Base-by-base conservation (phyloP, 2,797 vertebrate species). In the Spinibarbus caldwelli region DNA sequence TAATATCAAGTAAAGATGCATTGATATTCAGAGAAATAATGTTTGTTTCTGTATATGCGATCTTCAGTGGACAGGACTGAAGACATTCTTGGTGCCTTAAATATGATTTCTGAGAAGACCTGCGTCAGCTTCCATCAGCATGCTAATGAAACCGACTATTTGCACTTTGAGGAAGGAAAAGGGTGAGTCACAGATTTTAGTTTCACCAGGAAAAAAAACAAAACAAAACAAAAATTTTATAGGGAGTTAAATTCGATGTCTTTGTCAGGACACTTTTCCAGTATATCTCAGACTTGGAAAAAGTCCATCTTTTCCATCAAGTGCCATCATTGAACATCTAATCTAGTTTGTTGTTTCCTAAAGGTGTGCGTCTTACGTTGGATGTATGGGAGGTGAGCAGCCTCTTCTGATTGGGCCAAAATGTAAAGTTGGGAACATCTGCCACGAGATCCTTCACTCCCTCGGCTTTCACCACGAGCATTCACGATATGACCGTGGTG, bases 401-500 rank as follows among this genome's bases (percentile, higher is more conserved):
- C 0, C 2, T 0, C 0, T 95, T 43, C 88, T 75, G 5, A 0
- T 94, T 0, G 90, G 84, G 5, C 23, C 82, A 0, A 0, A 0
- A 1, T 95, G 94, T 77, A 1, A 0, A 0, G 23, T 66, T 12
- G 94, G 94, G 0, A 95, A 94, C 84, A 88, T 95, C n/a, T 86
- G 54, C 11, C 95, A 95, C 0, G 94, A 95, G 91, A 1, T 95
- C 1, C 89, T 95, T 14, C 95, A 95, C 23, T 72, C 92, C 1
- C 84, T 95, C 83, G 94, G 94, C 1, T 92, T 94, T 81, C 17
- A 91, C 47, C 94, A 95, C 1, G 95, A 95, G 52, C 95, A 95
- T 84, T 94, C 92, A 0, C 90, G 94, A 62, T 0, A 0, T 0
- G 95, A 95, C 90, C 91, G 94, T 0, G 88, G 73, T 0, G 0